Conservation (phyloP, 2,113 vertebrate species). For the Melanerpes aurifrons region DNA sequence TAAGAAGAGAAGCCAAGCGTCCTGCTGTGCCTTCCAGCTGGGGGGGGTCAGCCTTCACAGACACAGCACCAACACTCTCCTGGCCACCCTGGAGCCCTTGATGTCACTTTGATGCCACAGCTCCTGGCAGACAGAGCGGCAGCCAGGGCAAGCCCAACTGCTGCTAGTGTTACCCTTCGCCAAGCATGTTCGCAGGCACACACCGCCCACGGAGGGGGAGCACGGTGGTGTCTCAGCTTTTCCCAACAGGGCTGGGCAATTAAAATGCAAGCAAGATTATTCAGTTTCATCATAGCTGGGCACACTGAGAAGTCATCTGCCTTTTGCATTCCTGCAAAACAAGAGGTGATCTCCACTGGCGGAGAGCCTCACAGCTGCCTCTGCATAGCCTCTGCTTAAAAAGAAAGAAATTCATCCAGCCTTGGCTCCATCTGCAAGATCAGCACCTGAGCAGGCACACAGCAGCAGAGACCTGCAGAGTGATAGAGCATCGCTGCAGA, state of each 20-base stretch:
- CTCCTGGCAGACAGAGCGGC: neutral
- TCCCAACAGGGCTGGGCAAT: neutral
- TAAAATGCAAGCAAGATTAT: neutral
- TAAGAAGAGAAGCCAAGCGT: neutral
- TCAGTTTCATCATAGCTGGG: neutral
- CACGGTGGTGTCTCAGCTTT: neutral
- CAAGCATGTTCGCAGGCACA: fast-evolving
- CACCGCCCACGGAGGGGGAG: neutral
- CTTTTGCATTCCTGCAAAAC: neutral
- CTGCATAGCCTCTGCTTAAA: neutral
- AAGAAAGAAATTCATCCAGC: neutral
- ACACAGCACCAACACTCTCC: neutral
- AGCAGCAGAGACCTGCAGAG: neutral
- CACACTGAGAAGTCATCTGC: neutral
- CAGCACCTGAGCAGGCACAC: fast-evolving
- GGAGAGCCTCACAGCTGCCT: neutral
- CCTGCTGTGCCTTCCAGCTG: neutral
- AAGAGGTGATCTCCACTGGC: neutral
- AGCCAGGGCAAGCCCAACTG: neutral
- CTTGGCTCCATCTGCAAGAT: neutral
- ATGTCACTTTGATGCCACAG: neutral
- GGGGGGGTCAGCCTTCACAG: neutral
- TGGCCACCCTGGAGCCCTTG: neutral
- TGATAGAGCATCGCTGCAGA: neutral
- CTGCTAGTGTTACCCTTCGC: neutral